Percentiles rank a stretch among this genome's conserved stretches.
Evolutionary conservation across 2,888 invertebrate genomes (phyloP).

Genomic region (Pyrrhosoma nymphula): DNA sequence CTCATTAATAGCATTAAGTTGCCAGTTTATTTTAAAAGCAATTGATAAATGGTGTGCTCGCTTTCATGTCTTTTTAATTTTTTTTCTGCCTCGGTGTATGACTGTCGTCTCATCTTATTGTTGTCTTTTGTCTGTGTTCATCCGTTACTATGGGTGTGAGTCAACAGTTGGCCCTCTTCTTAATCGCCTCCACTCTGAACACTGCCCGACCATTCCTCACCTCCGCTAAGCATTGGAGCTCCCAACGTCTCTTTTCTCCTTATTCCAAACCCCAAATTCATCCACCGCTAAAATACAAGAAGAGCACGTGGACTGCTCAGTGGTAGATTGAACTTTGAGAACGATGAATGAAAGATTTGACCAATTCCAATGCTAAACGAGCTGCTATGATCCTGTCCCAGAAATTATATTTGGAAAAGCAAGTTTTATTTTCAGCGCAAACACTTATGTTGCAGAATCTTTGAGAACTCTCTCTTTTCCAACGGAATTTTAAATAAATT

Average conservation of each 20-base stretch:
- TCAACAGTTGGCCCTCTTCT: background rate
- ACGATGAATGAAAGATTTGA: background rate
- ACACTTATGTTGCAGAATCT: no score
- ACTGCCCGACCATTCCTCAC: background rate
- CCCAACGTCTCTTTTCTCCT: background rate
- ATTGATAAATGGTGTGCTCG: background rate
- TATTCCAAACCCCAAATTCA: no score
- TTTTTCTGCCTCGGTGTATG: slow-evolving; percentile 52
- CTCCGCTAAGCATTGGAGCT: background rate
- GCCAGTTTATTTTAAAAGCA: background rate
- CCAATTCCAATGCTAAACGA: background rate
- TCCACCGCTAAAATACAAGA: background rate
- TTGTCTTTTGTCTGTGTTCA: slow-evolving; percentile 20
- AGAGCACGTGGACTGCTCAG: no score
- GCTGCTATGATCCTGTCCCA: background rate
- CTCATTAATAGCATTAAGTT: slow-evolving; percentile 7
- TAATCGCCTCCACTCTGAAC: slow-evolving; percentile 12
- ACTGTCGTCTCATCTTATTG: slow-evolving; percentile 51
- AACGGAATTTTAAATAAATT: no score
- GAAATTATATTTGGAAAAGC: background rate
- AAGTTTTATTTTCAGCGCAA: background rate
- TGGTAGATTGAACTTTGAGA: background rate
- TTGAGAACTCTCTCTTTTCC: no score
- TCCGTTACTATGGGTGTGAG: slow-evolving; percentile 37
- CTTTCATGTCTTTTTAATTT: slow-evolving; percentile 15